Base-by-base conservation (phyloP, 2,113 vertebrate species). In the Mobula birostris region DNA sequence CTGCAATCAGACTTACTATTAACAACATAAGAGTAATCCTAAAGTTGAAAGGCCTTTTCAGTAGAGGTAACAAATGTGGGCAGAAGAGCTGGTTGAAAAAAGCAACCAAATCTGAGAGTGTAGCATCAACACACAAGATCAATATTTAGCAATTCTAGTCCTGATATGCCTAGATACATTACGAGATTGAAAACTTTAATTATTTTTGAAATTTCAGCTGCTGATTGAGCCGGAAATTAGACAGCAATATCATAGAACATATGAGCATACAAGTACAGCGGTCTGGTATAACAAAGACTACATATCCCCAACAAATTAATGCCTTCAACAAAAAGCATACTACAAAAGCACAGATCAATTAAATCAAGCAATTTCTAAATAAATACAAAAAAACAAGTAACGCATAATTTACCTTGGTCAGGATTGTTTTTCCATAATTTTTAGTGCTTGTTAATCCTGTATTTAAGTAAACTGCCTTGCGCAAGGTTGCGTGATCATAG, bases 391-490 rank as follows among this genome's bases (percentile, higher is more conserved):
- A 58, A 70, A 92, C 15, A 40, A 40, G 94, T 8, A 94, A 88
- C 56, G 32, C 0, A 0, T 11, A 78, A 29, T 68, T 11, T 96
- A 99, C 99, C 98, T 99, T 99, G 79, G 99, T 99, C 68, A 99
- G 97, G 95, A 99, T 99, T 94, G 99, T 99, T 97, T 99, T 99
- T 88, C 99, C 99, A 2, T 99, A 99, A 96, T 99, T 99, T 96
- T 98, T 99, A 94, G 99, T 99, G 97, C 98, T 99, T 95, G 99
- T 99, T 96, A 99, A 96, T 92, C 99, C 99, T 85, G 99, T 99
- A 96, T 99, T 99, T 94, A 99, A 96, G 95, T 98, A 99, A 95
- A 98, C 98, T 82, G 97, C 96, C 87, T 98, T 98, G 94, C 94
- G 96, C 40, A 95, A 96, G 63, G 29, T 93, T 66, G 97, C 97